Conservation (phyloP, 1,140 invertebrate species). For the Geopemphigus sp. region DNA sequence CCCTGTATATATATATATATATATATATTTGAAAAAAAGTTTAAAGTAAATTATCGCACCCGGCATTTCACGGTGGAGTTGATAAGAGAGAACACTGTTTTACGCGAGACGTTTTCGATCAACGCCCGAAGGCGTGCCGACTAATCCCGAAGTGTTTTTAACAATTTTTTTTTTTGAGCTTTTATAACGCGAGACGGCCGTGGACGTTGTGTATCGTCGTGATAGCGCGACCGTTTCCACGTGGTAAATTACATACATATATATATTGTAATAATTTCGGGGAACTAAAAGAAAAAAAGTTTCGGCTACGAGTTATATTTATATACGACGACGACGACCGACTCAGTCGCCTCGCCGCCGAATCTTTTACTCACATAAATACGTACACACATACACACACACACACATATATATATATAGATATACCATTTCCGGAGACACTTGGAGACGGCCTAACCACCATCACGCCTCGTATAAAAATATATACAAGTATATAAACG, state of each 20-base stretch:
- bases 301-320: conserved; percentile 16
- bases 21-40: too few relatives aligned
- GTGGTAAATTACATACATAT: too few relatives aligned
- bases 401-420: too few relatives aligned
- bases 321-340: background rate
- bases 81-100: too few relatives aligned
- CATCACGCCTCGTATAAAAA: too few relatives aligned
- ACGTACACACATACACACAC: too few relatives aligned
- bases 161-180: background rate
- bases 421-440: background rate
- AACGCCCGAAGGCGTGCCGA: background rate
- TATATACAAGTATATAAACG: too few relatives aligned
- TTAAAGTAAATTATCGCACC: background rate
- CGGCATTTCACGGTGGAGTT: too few relatives aligned
- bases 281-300: background rate
- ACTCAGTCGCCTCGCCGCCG: background rate
- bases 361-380: background rate
- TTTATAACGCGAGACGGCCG: too few relatives aligned
- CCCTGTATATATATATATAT: too few relatives aligned
- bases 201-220: too few relatives aligned
- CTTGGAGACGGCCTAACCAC: background rate
- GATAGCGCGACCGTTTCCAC: background rate
- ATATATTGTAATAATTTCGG: too few relatives aligned
- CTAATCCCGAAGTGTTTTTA: background rate
- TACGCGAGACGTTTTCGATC: background rate